These are phyloP conservation scores for Cyprinodon tularosa DNA, from an alignment of 2,113 vertebrate genomes.

Conservation along the genomic window DNA sequence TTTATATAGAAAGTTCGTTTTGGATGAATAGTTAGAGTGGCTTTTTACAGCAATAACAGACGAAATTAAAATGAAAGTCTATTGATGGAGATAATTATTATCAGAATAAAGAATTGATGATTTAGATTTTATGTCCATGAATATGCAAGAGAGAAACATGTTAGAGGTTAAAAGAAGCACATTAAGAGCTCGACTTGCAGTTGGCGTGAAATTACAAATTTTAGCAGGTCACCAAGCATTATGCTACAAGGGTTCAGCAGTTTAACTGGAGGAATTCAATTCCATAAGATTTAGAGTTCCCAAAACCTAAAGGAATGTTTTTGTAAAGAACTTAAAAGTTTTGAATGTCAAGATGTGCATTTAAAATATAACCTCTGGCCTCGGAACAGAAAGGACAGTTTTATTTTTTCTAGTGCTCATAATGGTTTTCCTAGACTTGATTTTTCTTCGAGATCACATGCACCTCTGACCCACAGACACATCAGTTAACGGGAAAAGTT, in stretches of 20 bases:
- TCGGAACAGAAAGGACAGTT: constrained; percentile 56
- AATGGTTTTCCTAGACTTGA: constrained; percentile 76
- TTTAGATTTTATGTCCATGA: constrained; percentile 1
- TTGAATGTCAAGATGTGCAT: neutral
- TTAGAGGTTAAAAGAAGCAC: constrained; percentile 10
- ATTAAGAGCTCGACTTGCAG: constrained; percentile 24
- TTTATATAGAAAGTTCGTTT: constrained; percentile 49
- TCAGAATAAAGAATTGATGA: constrained; percentile 38
- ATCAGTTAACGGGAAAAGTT: constrained; percentile 49
- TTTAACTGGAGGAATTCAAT: neutral
- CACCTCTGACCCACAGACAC: neutral
- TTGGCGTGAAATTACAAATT: constrained; percentile 35
- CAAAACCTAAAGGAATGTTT: constrained; percentile 2
- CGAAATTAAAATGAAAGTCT: constrained; percentile 32
- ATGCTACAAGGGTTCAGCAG: constrained; percentile 32
- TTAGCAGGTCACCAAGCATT: neutral
- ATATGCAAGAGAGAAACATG: neutral
- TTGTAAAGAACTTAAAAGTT: constrained; percentile 21
- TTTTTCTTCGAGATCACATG: constrained; percentile 64
- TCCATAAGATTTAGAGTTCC: neutral
- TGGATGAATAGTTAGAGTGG: constrained; percentile 55
- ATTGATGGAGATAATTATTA: constrained; percentile 56
- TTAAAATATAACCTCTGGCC: constrained; percentile 55
- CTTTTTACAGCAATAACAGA: constrained; percentile 43
- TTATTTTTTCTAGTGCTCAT: constrained; percentile 56